phyloP scores from a whole-genome alignment of 2,888 invertebrate species.

The Xylocampa areola region DNA sequence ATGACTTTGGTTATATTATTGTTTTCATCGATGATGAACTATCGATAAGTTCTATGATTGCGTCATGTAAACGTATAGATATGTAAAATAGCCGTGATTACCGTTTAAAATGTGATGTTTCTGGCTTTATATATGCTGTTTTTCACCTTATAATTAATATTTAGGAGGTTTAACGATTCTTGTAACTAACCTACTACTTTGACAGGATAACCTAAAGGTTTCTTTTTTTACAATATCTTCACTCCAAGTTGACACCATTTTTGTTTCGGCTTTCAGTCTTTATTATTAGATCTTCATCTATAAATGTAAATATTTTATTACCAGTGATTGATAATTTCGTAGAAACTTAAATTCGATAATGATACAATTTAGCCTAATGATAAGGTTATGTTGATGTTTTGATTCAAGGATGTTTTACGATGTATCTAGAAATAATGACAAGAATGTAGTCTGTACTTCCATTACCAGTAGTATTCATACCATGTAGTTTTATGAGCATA shows the following conservation, averaged over 20 bases:
- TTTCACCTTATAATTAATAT: constrained; percentile 17
- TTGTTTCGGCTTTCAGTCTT: constrained; percentile 78
- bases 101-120: constrained; percentile 48
- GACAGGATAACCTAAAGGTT: constrained; percentile 87
- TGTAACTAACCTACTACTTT: constrained; percentile 79
- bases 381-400: constrained; percentile 90
- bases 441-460: constrained; percentile 17
- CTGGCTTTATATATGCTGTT: constrained; percentile 8
- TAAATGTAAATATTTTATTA: constrained; percentile 23
- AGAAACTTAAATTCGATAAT: constrained; percentile 12
- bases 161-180: constrained; percentile 45
- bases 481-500: background rate
- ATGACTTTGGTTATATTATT: constrained; percentile 82
- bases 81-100: constrained; percentile 67
- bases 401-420: constrained; percentile 70
- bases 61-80: constrained; percentile 86
- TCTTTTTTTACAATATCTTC: constrained; percentile 66
- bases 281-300: constrained; percentile 62
- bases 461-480: background rate
- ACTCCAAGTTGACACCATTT: constrained; percentile 83
- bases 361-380: constrained; percentile 48
- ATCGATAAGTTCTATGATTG: constrained; percentile 84
- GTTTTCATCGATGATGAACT: constrained; percentile 83
- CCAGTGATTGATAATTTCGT: constrained; percentile 13
- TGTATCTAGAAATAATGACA: constrained; percentile 42